These are phyloP conservation scores for Phytoseiulus persimilis DNA, from an alignment of 2,888 invertebrate species.

Conservation along the genomic window DNA sequence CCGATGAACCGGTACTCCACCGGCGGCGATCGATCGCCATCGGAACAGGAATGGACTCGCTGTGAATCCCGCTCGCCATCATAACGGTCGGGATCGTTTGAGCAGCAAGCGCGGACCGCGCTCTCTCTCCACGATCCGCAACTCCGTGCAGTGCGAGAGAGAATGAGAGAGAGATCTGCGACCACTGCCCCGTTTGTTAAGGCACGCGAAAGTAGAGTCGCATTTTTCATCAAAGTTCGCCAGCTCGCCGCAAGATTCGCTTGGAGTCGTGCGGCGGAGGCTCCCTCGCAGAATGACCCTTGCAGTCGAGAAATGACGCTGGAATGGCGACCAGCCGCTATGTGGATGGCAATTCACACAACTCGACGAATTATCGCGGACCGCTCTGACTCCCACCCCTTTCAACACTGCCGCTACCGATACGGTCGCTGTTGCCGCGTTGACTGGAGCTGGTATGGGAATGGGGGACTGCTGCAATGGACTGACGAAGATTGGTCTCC, in stretches of 20 bases:
- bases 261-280: background rate
- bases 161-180: too few species aligned
- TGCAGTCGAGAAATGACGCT: background rate
- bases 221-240: background rate
- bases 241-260: background rate
- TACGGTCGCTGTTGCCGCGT: background rate
- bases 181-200: background rate
- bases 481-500: background rate
- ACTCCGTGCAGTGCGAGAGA: too few species aligned
- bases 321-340: background rate
- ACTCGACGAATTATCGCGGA: background rate
- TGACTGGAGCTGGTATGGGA: background rate
- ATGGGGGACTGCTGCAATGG: background rate
- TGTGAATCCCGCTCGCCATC: too few species aligned
- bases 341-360: background rate
- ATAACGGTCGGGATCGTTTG: too few species aligned
- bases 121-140: too few species aligned
- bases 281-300: background rate
- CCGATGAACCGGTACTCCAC: too few species aligned
- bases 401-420: background rate
- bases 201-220: background rate
- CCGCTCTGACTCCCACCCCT: background rate
- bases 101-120: too few species aligned
- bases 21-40: too few species aligned
- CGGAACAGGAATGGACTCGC: too few species aligned